Evolutionary conservation across 2,888 invertebrate genomes (phyloP), one percentile per base, ranked within the genome.

Genomic region (Himalopsyche japonica): DNA sequence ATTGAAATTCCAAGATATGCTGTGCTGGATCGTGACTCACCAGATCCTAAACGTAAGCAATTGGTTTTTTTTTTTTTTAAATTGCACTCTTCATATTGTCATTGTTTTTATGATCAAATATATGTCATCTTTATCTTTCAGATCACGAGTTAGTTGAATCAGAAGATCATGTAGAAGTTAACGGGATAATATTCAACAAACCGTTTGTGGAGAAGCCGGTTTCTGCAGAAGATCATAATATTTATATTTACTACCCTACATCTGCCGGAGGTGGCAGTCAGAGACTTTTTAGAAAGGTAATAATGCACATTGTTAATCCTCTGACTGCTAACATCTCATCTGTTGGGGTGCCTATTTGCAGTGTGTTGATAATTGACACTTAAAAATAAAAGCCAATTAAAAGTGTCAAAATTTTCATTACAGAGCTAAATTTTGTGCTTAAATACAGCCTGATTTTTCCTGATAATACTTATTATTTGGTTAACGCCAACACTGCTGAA

Each of bases 161-260:
- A 0, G 99, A 99, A 90, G 99, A 99, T 91, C 98, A 98, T 88
- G 98, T 99, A 4, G 99, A 99, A 92, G 98, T 99, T 78, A 98
- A 98, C 90, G 98, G 98, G 7, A 95, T 97, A 37, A 95, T 95
- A 30, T 99, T 99, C 89, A 98, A 98, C 89, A 99, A 99, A 89
- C 99, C 99, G 0, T 99, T 99, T 92, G 99, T 99, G 27, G 99
- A 99, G 92, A 99, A 99, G 90, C 99, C 99, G 0, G 97, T 99
- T 8, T 98, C 98, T 30, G 99, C 99, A 0, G 99, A 99, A 91
- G 99, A 99, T 92, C 99, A 99, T 90, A 99, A 99, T 90, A 98
- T 99, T 89, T 99, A 99, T 90, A 99, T 99, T 88, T 99, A 99
- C 91, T 99, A 99, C 92, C 99, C 99, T 0, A 98, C 98, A 18